phyloP scores from a whole-genome alignment of 2,113 vertebrate species.

The Pelobates fuscus region DNA sequence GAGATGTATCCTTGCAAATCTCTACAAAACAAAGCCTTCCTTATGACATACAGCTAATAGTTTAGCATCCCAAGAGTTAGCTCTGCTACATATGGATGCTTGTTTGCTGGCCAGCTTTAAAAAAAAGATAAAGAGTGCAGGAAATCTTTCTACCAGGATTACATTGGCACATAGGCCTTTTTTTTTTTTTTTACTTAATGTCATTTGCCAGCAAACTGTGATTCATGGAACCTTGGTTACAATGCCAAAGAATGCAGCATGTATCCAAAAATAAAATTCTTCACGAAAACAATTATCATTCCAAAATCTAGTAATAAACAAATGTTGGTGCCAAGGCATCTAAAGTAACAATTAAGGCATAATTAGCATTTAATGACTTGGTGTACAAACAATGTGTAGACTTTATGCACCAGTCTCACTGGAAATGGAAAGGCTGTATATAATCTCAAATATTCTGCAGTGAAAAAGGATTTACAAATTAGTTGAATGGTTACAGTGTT shows the following conservation, averaged over 20 bases:
- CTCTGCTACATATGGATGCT: background rate
- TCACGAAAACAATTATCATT: slow-evolving; percentile 31
- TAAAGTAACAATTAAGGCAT: slow-evolving; percentile 7
- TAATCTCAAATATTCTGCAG: too few species aligned
- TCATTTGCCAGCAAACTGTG: slow-evolving; percentile 22
- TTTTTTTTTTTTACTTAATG: slow-evolving; percentile 10
- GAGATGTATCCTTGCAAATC: slow-evolving; percentile 3
- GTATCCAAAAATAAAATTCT: slow-evolving; percentile 7
- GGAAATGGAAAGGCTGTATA: too few species aligned
- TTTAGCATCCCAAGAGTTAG: background rate
- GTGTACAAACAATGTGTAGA: slow-evolving; percentile 15
- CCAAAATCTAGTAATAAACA: slow-evolving; percentile 15
- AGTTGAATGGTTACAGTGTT: too few species aligned
- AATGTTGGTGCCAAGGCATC: background rate
- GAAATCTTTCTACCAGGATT: background rate
- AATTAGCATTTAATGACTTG: slow-evolving; percentile 23
- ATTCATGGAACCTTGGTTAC: slow-evolving; percentile 2
- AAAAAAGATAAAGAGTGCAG: background rate
- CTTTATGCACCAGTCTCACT: background rate
- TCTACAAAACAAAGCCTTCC: background rate
- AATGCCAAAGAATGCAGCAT: slow-evolving; percentile 7
- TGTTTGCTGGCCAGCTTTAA: background rate
- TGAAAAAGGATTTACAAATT: too few species aligned
- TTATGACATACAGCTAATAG: background rate
- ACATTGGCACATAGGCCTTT: slow-evolving; percentile 1